Evolutionary conservation across 2,888 invertebrate species (phyloP).

Genomic region (Lasioglossum oenotherae): DNA sequence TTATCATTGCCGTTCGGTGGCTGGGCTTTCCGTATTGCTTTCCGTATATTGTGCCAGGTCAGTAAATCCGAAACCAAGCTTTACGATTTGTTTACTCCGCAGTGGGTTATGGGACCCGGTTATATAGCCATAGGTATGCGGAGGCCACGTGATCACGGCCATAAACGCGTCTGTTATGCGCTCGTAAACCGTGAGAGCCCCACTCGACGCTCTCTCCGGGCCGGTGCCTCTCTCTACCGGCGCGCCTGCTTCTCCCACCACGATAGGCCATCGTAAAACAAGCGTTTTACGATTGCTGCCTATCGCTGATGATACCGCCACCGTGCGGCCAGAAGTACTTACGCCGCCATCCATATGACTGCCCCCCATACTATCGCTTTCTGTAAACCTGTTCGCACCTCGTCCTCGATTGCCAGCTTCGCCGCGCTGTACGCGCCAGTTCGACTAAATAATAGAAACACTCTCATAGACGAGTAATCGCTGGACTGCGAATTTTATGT

Average conservation of each 20-base stretch:
- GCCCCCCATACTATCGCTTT: constrained; percentile 17
- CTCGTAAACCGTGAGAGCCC: constrained; percentile 83
- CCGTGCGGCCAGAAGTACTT: constrained; percentile 70
- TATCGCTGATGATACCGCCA: constrained; percentile 80
- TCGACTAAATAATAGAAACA: neutral
- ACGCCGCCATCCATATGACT: constrained; percentile 45
- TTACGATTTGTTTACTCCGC: constrained; percentile 84
- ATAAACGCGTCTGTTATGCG: constrained; percentile 84
- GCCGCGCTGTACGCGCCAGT: neutral
- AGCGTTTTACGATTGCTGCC: constrained; percentile 83
- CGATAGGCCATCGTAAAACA: constrained; percentile 81
- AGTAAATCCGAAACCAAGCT: constrained; percentile 83
- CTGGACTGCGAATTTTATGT: neutral
- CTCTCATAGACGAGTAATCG: neutral
- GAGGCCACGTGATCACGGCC: constrained; percentile 83
- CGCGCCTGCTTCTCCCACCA: constrained; percentile 61
- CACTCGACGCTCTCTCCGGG: constrained; percentile 69
- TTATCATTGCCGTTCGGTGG: constrained; percentile 67
- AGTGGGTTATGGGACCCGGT: constrained; percentile 83
- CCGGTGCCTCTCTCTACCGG: constrained; percentile 43
- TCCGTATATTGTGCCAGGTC: constrained; percentile 81
- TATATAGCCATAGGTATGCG: constrained; percentile 82
- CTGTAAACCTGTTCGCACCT: constrained; percentile 43
- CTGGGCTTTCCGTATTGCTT: constrained; percentile 71
- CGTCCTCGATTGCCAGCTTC: neutral